Percentiles rank a stretch among this genome's conserved stretches.
Conservation (phyloP, 92 coral and sea anemone species). For the Epizoanthus illoricatus region DNA sequence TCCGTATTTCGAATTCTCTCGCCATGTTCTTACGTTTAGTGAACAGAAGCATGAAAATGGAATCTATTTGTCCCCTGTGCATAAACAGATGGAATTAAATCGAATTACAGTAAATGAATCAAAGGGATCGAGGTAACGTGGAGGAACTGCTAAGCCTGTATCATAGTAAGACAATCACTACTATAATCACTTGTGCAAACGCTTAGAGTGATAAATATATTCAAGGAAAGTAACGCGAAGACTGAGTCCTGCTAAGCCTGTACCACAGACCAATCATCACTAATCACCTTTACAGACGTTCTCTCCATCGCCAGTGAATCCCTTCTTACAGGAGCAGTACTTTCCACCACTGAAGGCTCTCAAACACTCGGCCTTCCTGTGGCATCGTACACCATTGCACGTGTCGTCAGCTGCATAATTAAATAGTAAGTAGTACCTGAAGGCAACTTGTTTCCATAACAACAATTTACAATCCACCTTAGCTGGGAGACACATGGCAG, state of each 20-base stretch:
- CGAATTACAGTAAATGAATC: too few species aligned
- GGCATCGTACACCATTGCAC: conserved; percentile 70
- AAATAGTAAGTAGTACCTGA: neutral
- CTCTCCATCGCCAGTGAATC: conserved; percentile 70
- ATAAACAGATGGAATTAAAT: too few species aligned
- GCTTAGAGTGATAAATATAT: neutral
- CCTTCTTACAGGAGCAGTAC: conserved; percentile 69
- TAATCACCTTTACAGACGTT: conserved; percentile 60
- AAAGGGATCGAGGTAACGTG: too few species aligned
- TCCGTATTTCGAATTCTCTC: too few species aligned
- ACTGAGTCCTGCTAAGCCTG: too few species aligned
- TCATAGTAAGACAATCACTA: neutral
- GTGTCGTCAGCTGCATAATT: conserved; percentile 71
- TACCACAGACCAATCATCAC: neutral
- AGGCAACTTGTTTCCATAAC: too few species aligned
- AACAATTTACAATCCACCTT: too few species aligned
- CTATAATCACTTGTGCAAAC: neutral
- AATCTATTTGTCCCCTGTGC: too few species aligned
- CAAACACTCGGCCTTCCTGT: conserved; percentile 64
- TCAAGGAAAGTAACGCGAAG: neutral
- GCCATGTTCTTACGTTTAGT: too few species aligned
- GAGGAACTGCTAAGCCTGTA: too few species aligned
- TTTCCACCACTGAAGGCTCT: conserved; percentile 54
- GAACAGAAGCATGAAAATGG: too few species aligned
- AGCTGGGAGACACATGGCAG: too few species aligned